These are phyloP conservation scores for Pristionchus mayeri DNA, from an alignment of 2,888 invertebrate species.

Conservation along the genomic window DNA sequence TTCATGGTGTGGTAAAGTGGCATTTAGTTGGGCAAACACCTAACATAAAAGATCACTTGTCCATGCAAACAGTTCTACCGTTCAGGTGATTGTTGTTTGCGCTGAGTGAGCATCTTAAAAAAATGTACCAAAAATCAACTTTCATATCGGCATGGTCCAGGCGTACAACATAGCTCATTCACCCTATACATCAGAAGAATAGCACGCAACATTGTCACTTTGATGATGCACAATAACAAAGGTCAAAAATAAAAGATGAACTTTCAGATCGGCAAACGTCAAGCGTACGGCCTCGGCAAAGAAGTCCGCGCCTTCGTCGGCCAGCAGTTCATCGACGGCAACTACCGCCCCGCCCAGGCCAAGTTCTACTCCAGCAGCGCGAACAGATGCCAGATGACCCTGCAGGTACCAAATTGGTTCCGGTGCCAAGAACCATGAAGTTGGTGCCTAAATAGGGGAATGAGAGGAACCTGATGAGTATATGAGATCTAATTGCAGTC, in stretches of 20 bases:
- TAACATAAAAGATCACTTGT: too few relatives aligned
- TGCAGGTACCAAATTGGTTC: too few relatives aligned
- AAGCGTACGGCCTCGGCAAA: constrained; percentile 63
- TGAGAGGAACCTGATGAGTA: too few relatives aligned
- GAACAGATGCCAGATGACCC: too few relatives aligned
- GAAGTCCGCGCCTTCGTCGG: constrained; percentile 62
- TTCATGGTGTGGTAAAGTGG: background rate
- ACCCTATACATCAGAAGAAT: background rate
- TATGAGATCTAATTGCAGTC: too few relatives aligned
- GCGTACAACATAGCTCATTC: background rate
- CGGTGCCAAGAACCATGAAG: too few relatives aligned
- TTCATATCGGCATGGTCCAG: background rate
- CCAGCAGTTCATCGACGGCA: constrained; percentile 42
- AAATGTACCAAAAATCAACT: background rate
- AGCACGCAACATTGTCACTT: background rate
- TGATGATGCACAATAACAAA: background rate
- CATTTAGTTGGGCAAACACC: too few relatives aligned
- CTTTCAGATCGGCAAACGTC: constrained; percentile 63
- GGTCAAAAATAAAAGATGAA: background rate
- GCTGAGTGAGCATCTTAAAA: background rate
- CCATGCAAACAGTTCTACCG: too few relatives aligned
- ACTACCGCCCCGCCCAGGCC: constrained; percentile 60
- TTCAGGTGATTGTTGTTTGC: background rate
- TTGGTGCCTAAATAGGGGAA: too few relatives aligned
- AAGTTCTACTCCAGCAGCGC: constrained; percentile 65